These are phyloP conservation scores for Nycticorax nycticorax DNA, from an alignment of 2,113 vertebrate genomes.

Conservation along the genomic window DNA sequence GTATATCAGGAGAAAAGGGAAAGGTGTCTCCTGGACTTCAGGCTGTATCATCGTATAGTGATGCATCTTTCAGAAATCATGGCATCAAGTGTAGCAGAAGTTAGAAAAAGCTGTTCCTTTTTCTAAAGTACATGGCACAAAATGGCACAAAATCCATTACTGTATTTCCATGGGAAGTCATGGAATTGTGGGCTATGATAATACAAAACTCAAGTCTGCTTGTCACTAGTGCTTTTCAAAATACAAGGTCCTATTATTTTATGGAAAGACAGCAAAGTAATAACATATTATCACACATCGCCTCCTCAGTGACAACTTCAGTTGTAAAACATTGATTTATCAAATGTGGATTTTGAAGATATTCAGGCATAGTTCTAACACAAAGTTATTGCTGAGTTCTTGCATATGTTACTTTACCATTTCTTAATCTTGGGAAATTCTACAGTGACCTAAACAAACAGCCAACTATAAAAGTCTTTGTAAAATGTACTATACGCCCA, in stretches of 20 bases:
- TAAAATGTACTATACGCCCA: not conserved
- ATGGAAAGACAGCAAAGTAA: not conserved
- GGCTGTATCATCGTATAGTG: not conserved
- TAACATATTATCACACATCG: not conserved
- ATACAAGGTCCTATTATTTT: not conserved
- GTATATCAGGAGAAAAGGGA: not conserved
- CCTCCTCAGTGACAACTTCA: not conserved
- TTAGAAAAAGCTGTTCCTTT: not conserved
- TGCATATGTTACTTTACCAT: not conserved
- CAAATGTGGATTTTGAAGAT: not conserved
- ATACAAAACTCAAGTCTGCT: not conserved
- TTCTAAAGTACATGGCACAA: not conserved
- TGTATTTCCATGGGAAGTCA: not conserved
- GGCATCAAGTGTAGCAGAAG: not conserved
- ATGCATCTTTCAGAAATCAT: not conserved
- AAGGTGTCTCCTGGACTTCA: not conserved
- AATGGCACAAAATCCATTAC: not conserved
- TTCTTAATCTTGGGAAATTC: not conserved
- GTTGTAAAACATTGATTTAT: not conserved
- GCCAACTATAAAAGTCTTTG: not conserved
- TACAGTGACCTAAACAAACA: not conserved
- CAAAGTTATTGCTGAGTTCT: not conserved
- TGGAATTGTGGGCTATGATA: not conserved
- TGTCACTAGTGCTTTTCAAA: not conserved
- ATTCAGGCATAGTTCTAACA: not conserved